A percentile compares a stretch with the other conserved stretches of the same genome.
These are phyloP conservation scores for Cossypha caffra DNA, from an alignment of 2,797 vertebrate genomes.

Conservation along the genomic window DNA sequence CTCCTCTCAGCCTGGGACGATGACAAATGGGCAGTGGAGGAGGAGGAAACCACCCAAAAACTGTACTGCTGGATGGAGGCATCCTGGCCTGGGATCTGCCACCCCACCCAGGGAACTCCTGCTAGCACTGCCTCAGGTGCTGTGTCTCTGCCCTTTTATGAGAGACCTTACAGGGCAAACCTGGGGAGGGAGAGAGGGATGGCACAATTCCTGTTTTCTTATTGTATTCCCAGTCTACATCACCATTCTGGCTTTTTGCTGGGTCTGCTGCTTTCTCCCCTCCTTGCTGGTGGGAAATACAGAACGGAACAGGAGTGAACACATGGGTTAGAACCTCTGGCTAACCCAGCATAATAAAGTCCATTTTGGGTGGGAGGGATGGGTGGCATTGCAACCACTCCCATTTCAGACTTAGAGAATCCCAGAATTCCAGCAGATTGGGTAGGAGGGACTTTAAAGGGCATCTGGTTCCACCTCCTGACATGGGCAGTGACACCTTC, in stretches of 20 bases:
- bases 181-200: not conserved
- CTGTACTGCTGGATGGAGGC: not conserved
- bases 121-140: not conserved
- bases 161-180: not conserved
- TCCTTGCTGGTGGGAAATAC: not conserved
- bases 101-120: rapidly evolving
- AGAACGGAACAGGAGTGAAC: not conserved
- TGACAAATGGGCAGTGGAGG: not conserved
- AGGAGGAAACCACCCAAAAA: not conserved
- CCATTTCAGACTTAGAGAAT: not conserved
- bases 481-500: not conserved
- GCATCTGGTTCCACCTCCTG: not conserved
- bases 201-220: not conserved
- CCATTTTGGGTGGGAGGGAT: not conserved
- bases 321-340: rapidly evolving
- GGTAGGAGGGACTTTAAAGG: not conserved
- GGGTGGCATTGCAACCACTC: not conserved
- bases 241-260: not conserved
- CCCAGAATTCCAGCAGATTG: not conserved
- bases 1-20: rapidly evolving
- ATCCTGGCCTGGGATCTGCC: not conserved
- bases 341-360: not conserved
- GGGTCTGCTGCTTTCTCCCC: not conserved
- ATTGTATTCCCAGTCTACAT: rapidly evolving
- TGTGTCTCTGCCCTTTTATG: not conserved